A percentile compares a stretch with the other conserved stretches of the same genome.
Evolutionary conservation across 30 jellyfish, hydroid and myxozoan species (phyloP).

Genomic region (Aurelia coerulea): DNA sequence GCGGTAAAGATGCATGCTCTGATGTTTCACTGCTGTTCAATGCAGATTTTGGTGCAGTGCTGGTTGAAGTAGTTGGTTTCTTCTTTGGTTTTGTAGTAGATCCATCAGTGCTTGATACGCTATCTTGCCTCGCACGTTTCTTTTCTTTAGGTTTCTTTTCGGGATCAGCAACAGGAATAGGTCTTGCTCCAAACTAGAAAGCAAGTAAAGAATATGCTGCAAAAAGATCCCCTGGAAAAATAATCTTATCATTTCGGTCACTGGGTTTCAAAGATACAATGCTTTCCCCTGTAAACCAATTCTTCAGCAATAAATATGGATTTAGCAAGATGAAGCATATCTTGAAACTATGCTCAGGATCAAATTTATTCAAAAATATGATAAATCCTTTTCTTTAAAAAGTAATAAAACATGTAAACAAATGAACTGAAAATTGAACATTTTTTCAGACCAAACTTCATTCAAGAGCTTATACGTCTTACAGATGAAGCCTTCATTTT

Average conservation of each 20-base stretch:
- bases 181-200: conserved; percentile 48
- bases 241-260: neutral
- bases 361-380: too few relatives aligned
- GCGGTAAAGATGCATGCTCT: neutral
- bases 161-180: conserved; percentile 9
- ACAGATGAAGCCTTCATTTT: too few relatives aligned
- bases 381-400: too few relatives aligned
- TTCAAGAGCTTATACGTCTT: too few relatives aligned
- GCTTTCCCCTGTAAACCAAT: too few relatives aligned
- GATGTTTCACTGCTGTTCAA: neutral
- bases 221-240: neutral
- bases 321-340: too few relatives aligned
- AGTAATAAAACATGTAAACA: too few relatives aligned
- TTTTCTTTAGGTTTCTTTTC: conserved; percentile 45
- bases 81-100: conserved; percentile 17
- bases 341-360: too few relatives aligned
- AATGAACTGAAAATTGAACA: too few relatives aligned
- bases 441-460: too few relatives aligned
- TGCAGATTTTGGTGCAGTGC: conserved; percentile 7
- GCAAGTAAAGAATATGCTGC: neutral
- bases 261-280: too few relatives aligned
- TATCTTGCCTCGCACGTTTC: conserved; percentile 44
- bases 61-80: conserved; percentile 10
- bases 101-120: conserved; percentile 50
- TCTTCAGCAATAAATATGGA: too few relatives aligned